phyloP scores from a whole-genome alignment of 2,888 invertebrate species.

The Deladenus siricidicola region DNA sequence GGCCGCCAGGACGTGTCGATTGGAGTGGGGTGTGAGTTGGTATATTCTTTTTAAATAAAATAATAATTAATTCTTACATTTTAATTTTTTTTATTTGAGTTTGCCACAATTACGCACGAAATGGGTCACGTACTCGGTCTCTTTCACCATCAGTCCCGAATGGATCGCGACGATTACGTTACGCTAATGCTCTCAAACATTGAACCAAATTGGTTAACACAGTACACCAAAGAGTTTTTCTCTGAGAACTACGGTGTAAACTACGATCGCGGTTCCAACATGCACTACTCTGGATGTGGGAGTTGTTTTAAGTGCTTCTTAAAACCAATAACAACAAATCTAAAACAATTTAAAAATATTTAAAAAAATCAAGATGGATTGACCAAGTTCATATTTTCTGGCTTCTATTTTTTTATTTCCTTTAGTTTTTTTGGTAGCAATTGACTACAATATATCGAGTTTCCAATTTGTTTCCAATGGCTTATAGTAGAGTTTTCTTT shows the following conservation, averaged over 20 bases:
- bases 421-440: too few species aligned
- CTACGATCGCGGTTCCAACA: constrained; percentile 8
- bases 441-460: too few species aligned
- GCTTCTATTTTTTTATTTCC: too few species aligned
- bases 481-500: too few species aligned
- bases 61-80: background rate
- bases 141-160: constrained; percentile 12
- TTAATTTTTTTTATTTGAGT: background rate
- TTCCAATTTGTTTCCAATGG: too few species aligned
- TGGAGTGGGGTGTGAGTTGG: constrained; percentile 9
- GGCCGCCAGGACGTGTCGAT: constrained; percentile 8
- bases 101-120: constrained; percentile 14
- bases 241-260: constrained; percentile 4
- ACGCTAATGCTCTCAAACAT: constrained; percentile 1
- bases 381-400: too few species aligned
- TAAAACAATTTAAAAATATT: too few species aligned
- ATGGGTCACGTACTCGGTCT: constrained; percentile 10
- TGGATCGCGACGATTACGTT: constrained; percentile 9
- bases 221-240: constrained; percentile 6
- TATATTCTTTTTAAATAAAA: background rate
- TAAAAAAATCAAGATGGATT: too few species aligned
- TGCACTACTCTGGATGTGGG: constrained; percentile 9
- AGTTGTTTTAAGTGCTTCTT: background rate
- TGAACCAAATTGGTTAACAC: constrained; percentile 4
- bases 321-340: background rate